These are phyloP conservation scores for Crotalus tigris DNA, from an alignment of 2,113 vertebrate genomes.

Conservation along the genomic window DNA sequence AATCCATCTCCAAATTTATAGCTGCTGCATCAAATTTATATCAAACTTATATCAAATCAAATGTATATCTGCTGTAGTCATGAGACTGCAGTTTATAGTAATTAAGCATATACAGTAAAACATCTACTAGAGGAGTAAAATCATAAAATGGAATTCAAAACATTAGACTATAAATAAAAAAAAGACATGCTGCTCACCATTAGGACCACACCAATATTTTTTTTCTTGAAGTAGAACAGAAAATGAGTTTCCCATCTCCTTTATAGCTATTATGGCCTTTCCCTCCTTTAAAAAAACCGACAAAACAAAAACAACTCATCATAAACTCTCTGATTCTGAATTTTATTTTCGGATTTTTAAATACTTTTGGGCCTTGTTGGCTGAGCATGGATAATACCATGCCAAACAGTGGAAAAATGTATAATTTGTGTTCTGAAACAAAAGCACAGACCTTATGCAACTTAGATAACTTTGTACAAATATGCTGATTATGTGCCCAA, in stretches of 20 bases:
- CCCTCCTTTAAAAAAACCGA: background rate
- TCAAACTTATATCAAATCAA: background rate
- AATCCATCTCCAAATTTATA: no score
- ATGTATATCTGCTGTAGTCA: background rate
- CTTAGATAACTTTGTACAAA: background rate
- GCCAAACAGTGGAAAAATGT: background rate
- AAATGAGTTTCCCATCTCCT: background rate
- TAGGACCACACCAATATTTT: background rate
- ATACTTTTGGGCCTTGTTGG: background rate
- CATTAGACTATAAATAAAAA: no score
- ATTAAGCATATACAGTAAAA: background rate
- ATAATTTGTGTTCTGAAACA: background rate
- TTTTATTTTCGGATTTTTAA: background rate
- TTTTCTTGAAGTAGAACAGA: background rate
- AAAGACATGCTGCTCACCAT: background rate
- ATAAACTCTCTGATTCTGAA: background rate
- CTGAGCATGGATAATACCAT: background rate
- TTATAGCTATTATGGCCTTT: background rate
- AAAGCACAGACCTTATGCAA: background rate
- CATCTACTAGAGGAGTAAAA: background rate
- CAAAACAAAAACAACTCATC: background rate
- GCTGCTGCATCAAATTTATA: no score
- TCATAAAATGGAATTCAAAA: background rate
- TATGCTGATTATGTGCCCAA: background rate
- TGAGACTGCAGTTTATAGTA: background rate